Percentiles rank a stretch among this genome's conserved stretches.
Conservation (phyloP, 2,888 invertebrate species). For the Halictus ligatus region DNA sequence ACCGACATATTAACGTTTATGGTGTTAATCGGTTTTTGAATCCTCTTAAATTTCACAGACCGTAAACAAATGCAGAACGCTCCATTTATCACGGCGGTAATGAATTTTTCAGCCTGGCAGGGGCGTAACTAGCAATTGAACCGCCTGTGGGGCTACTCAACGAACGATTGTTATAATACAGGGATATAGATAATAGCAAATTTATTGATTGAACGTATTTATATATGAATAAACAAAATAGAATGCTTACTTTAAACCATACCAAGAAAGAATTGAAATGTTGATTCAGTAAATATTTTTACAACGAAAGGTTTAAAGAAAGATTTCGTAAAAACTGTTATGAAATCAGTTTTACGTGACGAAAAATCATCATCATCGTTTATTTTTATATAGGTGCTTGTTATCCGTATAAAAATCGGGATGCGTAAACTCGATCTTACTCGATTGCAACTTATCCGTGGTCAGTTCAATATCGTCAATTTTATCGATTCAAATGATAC, state of each 20-base stretch:
- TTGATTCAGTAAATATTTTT: not conserved
- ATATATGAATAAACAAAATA: too few species aligned
- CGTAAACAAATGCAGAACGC: not conserved
- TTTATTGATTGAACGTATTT: too few species aligned
- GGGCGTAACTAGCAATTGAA: too few species aligned
- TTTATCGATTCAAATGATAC: constrained; percentile 26
- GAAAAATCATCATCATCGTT: not conserved
- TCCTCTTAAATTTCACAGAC: too few species aligned
- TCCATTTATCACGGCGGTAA: too few species aligned
- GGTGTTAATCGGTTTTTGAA: not conserved
- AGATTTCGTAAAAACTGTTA: not conserved
- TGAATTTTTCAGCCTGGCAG: not conserved
- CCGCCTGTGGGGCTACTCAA: too few species aligned
- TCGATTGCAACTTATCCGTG: constrained; percentile 7
- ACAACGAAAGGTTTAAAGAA: not conserved
- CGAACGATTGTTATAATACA: too few species aligned
- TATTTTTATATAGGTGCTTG: not conserved
- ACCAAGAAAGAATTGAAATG: not conserved
- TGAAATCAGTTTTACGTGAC: not conserved
- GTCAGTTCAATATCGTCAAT: constrained; percentile 12
- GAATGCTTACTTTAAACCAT: too few species aligned
- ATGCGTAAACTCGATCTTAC: not conserved
- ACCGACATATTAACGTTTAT: not conserved
- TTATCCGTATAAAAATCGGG: not conserved
- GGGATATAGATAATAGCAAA: too few species aligned